These are phyloP conservation scores for Leucophenga montana DNA, from an alignment of 2,888 invertebrate genomes.

Conservation along the genomic window DNA sequence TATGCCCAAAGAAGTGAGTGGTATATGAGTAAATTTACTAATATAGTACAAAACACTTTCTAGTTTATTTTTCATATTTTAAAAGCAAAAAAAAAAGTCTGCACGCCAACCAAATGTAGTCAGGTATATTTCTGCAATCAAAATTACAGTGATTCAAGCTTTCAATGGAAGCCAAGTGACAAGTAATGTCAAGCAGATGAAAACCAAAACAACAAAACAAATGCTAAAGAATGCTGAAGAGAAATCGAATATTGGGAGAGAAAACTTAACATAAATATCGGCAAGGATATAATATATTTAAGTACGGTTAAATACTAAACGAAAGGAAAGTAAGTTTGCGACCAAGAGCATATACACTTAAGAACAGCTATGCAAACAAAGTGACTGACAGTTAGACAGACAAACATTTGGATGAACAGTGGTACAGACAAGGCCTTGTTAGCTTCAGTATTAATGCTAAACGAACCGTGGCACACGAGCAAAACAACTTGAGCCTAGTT, in stretches of 20 bases:
- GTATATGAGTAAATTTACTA: no score
- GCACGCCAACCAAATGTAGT: no score
- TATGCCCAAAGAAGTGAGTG: no score
- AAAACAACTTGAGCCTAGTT: neutral
- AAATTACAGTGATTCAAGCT: no score
- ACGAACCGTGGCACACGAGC: neutral
- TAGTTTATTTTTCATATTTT: no score
- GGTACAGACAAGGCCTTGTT: constrained; percentile 3
- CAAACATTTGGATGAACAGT: neutral
- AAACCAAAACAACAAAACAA: constrained; percentile 6
- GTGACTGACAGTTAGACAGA: neutral
- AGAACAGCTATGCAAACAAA: constrained; percentile 6
- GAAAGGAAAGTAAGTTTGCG: neutral
- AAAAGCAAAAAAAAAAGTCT: no score
- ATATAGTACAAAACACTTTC: no score
- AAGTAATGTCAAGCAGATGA: neutral
- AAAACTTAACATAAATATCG: neutral
- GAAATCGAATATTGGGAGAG: neutral
- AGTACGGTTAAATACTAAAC: neutral
- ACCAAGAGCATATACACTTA: neutral
- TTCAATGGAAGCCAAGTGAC: no score
- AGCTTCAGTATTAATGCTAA: constrained; percentile 10
- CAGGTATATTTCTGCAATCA: no score
- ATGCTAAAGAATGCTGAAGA: no score
- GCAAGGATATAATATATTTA: neutral